These are phyloP conservation scores for Pterostichus madidus DNA, from an alignment of 2,888 invertebrate species.

Conservation along the genomic window DNA sequence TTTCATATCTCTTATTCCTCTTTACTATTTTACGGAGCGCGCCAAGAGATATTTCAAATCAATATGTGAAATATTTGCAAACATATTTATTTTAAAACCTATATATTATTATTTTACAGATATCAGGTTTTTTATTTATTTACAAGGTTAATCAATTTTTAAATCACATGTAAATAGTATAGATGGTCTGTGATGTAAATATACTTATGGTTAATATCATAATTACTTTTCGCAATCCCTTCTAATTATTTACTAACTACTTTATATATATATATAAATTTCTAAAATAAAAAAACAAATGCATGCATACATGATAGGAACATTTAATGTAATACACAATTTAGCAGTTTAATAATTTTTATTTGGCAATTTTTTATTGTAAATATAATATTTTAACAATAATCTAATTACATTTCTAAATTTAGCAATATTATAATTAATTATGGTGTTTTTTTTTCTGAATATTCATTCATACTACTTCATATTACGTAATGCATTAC, in stretches of 20 bases:
- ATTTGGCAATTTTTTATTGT: constrained; percentile 40
- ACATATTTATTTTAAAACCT: no score
- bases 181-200: no score
- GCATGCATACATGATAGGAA: not conserved
- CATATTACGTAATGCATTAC: constrained; percentile 17
- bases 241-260: no score
- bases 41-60: not conserved
- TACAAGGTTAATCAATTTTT: no score
- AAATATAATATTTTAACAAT: constrained; percentile 50
- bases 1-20: constrained; percentile 12
- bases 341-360: constrained; percentile 39
- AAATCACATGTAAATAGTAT: no score
- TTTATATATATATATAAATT: no score
- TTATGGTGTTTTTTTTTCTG: constrained; percentile 20
- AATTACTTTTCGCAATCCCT: no score
- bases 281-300: no score
- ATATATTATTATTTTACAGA: no score
- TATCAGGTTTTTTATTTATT: no score
- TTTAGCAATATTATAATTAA: constrained; percentile 30
- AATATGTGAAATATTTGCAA: no score
- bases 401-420: constrained; percentile 38
- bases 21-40: not conserved
- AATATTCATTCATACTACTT: constrained; percentile 26
- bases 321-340: not conserved
- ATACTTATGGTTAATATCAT: no score